These are phyloP conservation scores for Conistra vaccinii DNA, from an alignment of 2,888 invertebrate species.

Conservation along the genomic window DNA sequence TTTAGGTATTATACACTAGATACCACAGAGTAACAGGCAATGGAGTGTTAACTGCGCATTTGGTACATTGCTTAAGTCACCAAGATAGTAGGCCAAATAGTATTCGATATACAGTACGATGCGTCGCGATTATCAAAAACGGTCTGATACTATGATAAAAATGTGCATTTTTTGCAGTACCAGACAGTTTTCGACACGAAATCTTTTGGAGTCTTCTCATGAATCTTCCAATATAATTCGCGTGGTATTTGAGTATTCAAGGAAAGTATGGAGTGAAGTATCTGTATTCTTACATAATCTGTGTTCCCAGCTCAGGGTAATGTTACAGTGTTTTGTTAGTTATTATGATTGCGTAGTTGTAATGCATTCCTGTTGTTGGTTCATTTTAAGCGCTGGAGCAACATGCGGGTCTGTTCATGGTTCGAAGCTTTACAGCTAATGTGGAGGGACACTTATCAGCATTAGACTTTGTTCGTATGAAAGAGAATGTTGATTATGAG, in stretches of 20 bases:
- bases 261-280: background rate
- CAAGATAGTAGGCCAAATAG: background rate
- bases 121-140: background rate
- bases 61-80: background rate
- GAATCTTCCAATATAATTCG: background rate
- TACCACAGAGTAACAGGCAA: background rate
- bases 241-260: background rate
- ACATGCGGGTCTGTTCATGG: slow-evolving; percentile 30
- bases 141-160: background rate
- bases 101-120: background rate
- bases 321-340: slow-evolving; percentile 55
- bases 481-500: background rate
- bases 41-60: background rate
- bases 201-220: background rate
- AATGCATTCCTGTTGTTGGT: slow-evolving; percentile 68
- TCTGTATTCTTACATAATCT: slow-evolving; percentile 11
- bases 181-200: background rate
- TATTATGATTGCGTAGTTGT: slow-evolving; percentile 52
- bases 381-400: slow-evolving; percentile 47
- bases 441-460: slow-evolving; percentile 26
- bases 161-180: background rate
- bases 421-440: slow-evolving; percentile 43
- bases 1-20: background rate
- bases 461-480: background rate
- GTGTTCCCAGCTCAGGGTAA: slow-evolving; percentile 21